These are phyloP conservation scores for Mesocricetus auratus DNA, from an alignment of 2,113 vertebrate species.

Conservation along the genomic window DNA sequence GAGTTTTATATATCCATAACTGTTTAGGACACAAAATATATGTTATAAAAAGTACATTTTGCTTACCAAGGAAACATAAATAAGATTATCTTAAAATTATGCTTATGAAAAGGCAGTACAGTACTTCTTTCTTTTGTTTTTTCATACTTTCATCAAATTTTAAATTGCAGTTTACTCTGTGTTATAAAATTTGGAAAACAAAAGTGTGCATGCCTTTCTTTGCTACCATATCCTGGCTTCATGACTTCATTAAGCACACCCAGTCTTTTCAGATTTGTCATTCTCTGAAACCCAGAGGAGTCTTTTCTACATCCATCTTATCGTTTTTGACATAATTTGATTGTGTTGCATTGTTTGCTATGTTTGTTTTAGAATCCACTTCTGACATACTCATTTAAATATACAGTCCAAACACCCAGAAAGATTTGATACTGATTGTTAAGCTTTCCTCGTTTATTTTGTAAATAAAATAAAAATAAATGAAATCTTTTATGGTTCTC, in stretches of 20 bases:
- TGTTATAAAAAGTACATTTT: not conserved
- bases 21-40: not conserved
- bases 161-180: constrained; percentile 7
- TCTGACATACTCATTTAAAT: not conserved
- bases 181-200: constrained; percentile 26
- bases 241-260: not conserved
- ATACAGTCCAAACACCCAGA: not conserved
- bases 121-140: not conserved
- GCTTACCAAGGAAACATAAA: not conserved
- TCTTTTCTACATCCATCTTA: not conserved
- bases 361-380: not conserved
- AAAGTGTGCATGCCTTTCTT: not conserved
- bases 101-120: not conserved
- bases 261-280: not conserved
- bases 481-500: not conserved
- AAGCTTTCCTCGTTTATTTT: not conserved
- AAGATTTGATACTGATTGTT: not conserved
- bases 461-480: not conserved
- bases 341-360: not conserved
- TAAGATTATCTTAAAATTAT: not conserved
- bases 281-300: not conserved
- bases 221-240: not conserved
- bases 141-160: not conserved
- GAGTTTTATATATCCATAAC: not conserved
- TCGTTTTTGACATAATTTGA: constrained; percentile 11